A percentile compares a stretch with the other conserved stretches of the same genome.
phyloP scores from a whole-genome alignment of 2,113 vertebrate genomes.

The Oreotrochilus melanogaster region DNA sequence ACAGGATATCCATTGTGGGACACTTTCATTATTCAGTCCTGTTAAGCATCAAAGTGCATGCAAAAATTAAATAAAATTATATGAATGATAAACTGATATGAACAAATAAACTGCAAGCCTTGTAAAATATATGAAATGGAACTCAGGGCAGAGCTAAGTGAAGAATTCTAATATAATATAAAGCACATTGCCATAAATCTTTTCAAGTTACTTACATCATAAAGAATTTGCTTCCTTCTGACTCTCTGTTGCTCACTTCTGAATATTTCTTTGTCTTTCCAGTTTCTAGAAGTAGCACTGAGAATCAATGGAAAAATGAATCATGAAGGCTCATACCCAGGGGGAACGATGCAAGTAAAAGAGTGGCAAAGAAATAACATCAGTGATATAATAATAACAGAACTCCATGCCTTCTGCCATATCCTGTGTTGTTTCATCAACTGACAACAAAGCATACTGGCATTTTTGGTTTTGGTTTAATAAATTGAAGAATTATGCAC shows the following conservation, averaged over 20 bases:
- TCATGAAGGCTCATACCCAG: background rate
- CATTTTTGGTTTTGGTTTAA: slow-evolving; percentile 42
- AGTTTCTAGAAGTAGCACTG: background rate
- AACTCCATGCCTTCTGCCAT: slow-evolving; percentile 1
- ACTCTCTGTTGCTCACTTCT: background rate
- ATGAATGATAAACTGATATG: background rate
- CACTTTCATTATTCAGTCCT: slow-evolving; percentile 17
- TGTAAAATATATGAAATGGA: slow-evolving; percentile 19
- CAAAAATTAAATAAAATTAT: slow-evolving; percentile 12
- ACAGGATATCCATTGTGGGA: background rate
- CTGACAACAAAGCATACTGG: background rate
- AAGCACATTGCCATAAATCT: background rate
- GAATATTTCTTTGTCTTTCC: slow-evolving; percentile 41
- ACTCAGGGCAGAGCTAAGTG: background rate
- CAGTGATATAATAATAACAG: slow-evolving; percentile 2
- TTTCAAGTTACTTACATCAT: slow-evolving; percentile 3
- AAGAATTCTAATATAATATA: slow-evolving; percentile 29
- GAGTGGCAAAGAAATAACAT: slow-evolving; percentile 12
- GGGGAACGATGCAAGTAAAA: background rate
- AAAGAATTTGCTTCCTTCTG: slow-evolving; percentile 58
- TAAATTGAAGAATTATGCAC: slow-evolving; percentile 10
- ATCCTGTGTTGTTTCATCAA: slow-evolving; percentile 13
- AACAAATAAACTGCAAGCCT: slow-evolving; percentile 3
- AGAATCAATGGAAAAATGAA: slow-evolving; percentile 50
- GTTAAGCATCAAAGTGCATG: slow-evolving; percentile 15